Evolutionary conservation across 92 coral and sea anemone species (phyloP).

Genomic region (Porites lobata): DNA sequence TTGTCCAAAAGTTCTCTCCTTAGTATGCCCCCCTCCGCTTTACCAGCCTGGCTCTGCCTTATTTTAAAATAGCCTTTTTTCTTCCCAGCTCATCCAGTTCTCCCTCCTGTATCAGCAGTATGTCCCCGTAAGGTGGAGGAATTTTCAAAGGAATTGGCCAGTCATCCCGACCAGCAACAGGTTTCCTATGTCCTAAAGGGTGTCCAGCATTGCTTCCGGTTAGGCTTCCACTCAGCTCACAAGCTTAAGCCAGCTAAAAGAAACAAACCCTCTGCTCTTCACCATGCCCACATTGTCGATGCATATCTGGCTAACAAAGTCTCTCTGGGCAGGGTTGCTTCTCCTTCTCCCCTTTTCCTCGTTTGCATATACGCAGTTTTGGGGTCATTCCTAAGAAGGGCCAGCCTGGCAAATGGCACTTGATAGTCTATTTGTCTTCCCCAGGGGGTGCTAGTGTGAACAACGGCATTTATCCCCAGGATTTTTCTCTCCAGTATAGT

Average conservation of each 20-base stretch:
- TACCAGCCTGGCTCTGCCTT: neutral
- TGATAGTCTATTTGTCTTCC: slow-evolving; percentile 41
- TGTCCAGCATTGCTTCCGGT: slow-evolving; percentile 20
- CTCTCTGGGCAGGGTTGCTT: slow-evolving; percentile 45
- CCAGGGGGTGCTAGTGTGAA: slow-evolving; percentile 52
- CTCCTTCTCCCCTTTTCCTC: slow-evolving; percentile 8
- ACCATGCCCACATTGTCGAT: slow-evolving; percentile 52
- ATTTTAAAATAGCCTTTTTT: neutral
- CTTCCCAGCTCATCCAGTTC: neutral
- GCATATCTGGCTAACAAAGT: slow-evolving; percentile 36
- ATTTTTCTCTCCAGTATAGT: slow-evolving; percentile 33
- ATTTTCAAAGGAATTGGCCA: slow-evolving; percentile 15
- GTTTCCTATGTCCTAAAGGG: slow-evolving; percentile 40
- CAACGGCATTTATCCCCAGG: slow-evolving; percentile 40
- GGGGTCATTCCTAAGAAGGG: slow-evolving; percentile 57
- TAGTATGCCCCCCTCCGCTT: neutral
- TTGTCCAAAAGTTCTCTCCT: slow-evolving; percentile 11
- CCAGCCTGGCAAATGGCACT: slow-evolving; percentile 53
- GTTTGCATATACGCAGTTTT: slow-evolving; percentile 40
- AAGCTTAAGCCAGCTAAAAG: slow-evolving; percentile 32
- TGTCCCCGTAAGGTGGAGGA: neutral
- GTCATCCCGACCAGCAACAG: slow-evolving; percentile 34
- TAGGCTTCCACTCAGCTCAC: slow-evolving; percentile 9
- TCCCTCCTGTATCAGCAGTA: slow-evolving; percentile 11
- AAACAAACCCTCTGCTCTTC: slow-evolving; percentile 62